Evolutionary conservation across 2,888 invertebrate species (phyloP).

Genomic region (Phortica okadai): DNA sequence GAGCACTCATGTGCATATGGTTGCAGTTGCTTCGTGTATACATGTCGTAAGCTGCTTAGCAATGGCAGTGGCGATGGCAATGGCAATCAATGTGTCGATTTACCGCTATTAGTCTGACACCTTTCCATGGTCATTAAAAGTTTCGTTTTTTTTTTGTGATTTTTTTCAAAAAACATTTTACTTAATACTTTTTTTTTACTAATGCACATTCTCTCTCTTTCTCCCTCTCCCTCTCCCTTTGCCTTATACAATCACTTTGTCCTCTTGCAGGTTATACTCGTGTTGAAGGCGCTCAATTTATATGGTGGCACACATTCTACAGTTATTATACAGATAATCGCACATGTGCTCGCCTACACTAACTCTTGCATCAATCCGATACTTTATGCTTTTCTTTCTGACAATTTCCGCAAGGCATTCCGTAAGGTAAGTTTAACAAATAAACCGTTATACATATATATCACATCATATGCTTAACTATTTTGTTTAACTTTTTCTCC

Average conservation of each 20-base stretch:
- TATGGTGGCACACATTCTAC: conserved; percentile 84
- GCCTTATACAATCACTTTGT: no score
- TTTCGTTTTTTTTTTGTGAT: no score
- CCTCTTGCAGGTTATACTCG: conserved; percentile 83
- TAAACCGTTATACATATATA: background rate
- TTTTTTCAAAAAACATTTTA: no score
- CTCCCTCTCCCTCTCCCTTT: no score
- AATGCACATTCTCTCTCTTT: no score
- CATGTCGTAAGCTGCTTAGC: background rate
- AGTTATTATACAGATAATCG: conserved; percentile 86
- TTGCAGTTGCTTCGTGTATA: background rate
- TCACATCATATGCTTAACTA: background rate
- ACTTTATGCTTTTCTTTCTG: conserved; percentile 94
- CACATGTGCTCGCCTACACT: conserved; percentile 91
- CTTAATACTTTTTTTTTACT: no score
- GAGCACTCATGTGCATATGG: background rate
- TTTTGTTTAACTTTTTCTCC: background rate
- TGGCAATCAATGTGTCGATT: background rate
- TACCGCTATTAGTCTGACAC: no score
- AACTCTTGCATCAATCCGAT: conserved; percentile 97
- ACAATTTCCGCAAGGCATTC: conserved; percentile 95
- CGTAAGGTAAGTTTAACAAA: conserved; percentile 77
- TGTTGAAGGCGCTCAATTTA: conserved; percentile 84
- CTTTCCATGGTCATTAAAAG: no score
- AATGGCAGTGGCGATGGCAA: background rate